A percentile compares a stretch with the other conserved stretches of the same genome.
Conservation (phyloP, 1,140 invertebrate species). For the Zaprionus capensis region DNA sequence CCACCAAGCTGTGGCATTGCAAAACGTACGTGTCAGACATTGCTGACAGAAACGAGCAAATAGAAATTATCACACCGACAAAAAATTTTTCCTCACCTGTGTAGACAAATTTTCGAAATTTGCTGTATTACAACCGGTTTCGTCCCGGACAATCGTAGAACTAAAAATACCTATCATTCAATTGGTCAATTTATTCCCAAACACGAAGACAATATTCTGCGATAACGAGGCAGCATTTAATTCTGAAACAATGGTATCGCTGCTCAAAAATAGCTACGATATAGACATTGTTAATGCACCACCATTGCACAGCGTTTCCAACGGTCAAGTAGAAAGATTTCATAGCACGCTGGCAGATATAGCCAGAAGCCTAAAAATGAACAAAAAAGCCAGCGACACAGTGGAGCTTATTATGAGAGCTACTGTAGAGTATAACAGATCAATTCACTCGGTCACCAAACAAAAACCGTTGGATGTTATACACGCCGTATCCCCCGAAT, state of each 20-base stretch:
- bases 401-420: too few relatives aligned
- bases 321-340: not conserved
- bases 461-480: too few relatives aligned
- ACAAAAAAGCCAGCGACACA: too few relatives aligned
- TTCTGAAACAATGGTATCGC: constrained; percentile 4
- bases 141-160: constrained; percentile 21
- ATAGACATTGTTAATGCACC: constrained; percentile 7
- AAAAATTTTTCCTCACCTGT: too few relatives aligned
- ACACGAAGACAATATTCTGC: constrained; percentile 2
- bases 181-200: constrained; percentile 10
- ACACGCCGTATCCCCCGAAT: too few relatives aligned
- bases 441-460: too few relatives aligned
- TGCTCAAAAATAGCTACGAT: constrained; percentile 6
- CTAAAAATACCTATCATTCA: constrained; percentile 10
- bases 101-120: constrained; percentile 30
- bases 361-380: too few relatives aligned
- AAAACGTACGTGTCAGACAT: too few relatives aligned
- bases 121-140: constrained; percentile 2
- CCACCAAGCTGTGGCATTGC: too few relatives aligned
- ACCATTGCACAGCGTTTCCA: constrained; percentile 17
- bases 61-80: too few relatives aligned
- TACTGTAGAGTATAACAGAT: not conserved
- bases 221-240: constrained; percentile 10
- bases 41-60: too few relatives aligned
- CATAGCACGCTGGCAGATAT: too few relatives aligned